Conservation (phyloP, 1,140 invertebrate genomes). For the Drosophila insularis region DNA sequence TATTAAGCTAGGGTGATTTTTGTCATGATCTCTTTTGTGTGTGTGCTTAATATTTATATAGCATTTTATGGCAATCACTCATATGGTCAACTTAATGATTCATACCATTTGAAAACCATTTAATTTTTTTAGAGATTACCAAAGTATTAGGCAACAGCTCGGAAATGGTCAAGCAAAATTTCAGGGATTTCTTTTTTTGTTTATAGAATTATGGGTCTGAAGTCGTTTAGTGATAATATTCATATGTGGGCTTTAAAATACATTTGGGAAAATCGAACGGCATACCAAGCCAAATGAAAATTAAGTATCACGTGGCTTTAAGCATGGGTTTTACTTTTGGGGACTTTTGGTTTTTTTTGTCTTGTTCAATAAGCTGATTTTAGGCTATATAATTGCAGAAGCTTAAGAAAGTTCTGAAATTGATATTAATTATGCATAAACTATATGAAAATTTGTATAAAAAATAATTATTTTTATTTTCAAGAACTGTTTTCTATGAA, state of each 20-base stretch:
- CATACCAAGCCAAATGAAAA: background rate
- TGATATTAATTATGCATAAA: background rate
- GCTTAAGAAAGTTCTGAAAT: background rate
- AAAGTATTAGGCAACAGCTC: conserved; percentile 33
- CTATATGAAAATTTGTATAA: too few relatives aligned
- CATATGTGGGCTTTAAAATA: conserved; percentile 49
- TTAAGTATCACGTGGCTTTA: conserved; percentile 30
- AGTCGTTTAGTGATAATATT: background rate
- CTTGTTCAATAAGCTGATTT: background rate
- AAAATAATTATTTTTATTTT: too few relatives aligned
- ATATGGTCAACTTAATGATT: conserved; percentile 64
- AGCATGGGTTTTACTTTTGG: background rate
- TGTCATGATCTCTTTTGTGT: conserved; percentile 48
- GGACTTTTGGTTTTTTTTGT: background rate
- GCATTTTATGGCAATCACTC: conserved; percentile 65
- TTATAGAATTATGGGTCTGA: background rate
- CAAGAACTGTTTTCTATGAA: too few relatives aligned
- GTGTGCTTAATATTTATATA: conserved; percentile 56
- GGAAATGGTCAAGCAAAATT: conserved; percentile 61
- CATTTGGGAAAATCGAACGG: conserved; percentile 39
- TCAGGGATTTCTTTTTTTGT: conserved; percentile 8
- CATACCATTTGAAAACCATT: conserved; percentile 65
- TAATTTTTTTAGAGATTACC: conserved; percentile 55
- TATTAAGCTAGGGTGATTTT: background rate
- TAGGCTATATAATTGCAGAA: background rate